Percentiles rank a stretch among this genome's conserved stretches.
These are phyloP conservation scores for Procapra przewalskii DNA, from an alignment of 2,113 vertebrate species.

Conservation along the genomic window DNA sequence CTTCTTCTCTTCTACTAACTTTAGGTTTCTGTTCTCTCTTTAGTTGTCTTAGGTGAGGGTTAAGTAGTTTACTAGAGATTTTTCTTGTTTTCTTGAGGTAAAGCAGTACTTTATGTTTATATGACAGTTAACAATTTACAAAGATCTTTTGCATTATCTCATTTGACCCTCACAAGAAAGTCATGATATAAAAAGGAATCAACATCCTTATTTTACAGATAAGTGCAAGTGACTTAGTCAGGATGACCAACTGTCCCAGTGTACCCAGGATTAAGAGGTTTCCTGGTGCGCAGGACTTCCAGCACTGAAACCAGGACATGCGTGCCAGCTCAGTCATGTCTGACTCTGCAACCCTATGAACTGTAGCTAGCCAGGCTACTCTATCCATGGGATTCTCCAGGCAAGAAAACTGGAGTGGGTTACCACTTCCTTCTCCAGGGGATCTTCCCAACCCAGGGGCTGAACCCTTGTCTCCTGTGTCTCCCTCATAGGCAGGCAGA, in stretches of 20 bases:
- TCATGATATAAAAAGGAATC: not conserved
- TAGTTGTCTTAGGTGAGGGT: not conserved
- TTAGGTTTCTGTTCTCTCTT: not conserved
- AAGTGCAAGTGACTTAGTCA: not conserved
- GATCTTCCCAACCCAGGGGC: not conserved
- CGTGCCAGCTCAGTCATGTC: not conserved
- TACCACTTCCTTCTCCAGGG: not conserved
- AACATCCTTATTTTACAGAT: not conserved
- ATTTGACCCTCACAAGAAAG: not conserved
- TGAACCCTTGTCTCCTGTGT: not conserved
- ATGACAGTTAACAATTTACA: not conserved
- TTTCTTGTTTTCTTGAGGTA: not conserved
- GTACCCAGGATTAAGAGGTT: not conserved
- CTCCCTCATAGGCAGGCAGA: not conserved
- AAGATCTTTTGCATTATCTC: not conserved
- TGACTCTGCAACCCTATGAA: not conserved
- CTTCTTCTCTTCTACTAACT: not conserved
- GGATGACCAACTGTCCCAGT: not conserved
- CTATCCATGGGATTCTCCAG: not conserved
- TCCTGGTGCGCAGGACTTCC: not conserved
- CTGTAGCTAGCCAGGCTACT: not conserved
- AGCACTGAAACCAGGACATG: not conserved
- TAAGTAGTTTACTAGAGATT: not conserved
- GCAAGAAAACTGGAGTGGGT: not conserved
- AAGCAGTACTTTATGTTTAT: not conserved